These are phyloP conservation scores for Lepus americanus DNA, from an alignment of 2,113 vertebrate genomes.

Conservation along the genomic window DNA sequence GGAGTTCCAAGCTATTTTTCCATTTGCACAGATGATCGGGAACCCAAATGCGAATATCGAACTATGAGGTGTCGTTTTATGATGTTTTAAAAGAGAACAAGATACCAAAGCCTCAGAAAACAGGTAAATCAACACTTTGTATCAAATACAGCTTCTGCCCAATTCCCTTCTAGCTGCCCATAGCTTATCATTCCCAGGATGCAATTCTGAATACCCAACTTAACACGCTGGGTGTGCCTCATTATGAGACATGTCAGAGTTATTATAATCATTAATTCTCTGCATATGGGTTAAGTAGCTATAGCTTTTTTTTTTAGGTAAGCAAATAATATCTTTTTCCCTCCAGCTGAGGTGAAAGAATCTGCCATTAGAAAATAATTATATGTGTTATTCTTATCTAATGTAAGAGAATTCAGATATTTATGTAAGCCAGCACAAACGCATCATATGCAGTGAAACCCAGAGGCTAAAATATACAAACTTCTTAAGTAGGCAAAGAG, in stretches of 20 bases:
- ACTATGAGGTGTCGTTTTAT: neutral
- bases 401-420: neutral
- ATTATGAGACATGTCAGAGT: neutral
- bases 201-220: neutral
- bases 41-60: constrained; percentile 3
- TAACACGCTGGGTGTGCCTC: neutral
- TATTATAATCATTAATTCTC: constrained; percentile 4
- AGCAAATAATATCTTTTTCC: neutral
- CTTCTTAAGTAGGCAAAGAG: neutral
- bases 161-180: neutral
- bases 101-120: neutral
- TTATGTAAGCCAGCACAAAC: neutral
- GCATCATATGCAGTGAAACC: neutral
- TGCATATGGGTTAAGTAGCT: neutral
- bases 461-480: neutral
- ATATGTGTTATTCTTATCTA: neutral
- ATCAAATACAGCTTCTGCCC: neutral
- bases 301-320: neutral
- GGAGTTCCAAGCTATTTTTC: constrained; percentile 33
- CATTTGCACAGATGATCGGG: neutral
- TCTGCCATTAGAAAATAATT: constrained; percentile 15
- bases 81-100: neutral
- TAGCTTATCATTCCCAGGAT: neutral
- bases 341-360: neutral
- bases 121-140: neutral